Conservation (phyloP, 2,113 vertebrate species). For the Pipra filicauda region DNA sequence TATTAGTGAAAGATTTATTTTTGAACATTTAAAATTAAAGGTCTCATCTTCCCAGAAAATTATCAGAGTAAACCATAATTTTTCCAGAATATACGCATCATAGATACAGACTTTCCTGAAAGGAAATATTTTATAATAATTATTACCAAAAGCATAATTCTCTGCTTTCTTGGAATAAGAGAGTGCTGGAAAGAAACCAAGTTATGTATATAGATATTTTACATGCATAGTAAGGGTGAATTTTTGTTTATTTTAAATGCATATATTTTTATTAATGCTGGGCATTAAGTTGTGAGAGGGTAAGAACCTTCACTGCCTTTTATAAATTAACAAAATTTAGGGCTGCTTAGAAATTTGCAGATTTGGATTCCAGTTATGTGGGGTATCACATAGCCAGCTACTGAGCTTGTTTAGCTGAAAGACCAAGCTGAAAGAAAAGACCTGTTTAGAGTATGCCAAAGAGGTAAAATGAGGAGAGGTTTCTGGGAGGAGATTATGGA, state of each 20-base stretch:
- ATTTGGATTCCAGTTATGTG: slow-evolving; percentile 15
- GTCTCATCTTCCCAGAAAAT: slow-evolving; percentile 49
- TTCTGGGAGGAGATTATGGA: slow-evolving; percentile 25
- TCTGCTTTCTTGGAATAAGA: slow-evolving; percentile 27
- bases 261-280: neutral
- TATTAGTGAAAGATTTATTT: slow-evolving; percentile 26
- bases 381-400: neutral
- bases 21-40: slow-evolving; percentile 45
- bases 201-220: slow-evolving; percentile 5
- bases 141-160: slow-evolving; percentile 37
- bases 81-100: slow-evolving; percentile 45
- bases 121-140: slow-evolving; percentile 52
- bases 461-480: slow-evolving; percentile 43
- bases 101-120: slow-evolving; percentile 36
- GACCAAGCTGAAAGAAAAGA: slow-evolving; percentile 16
- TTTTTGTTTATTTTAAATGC: slow-evolving; percentile 1
- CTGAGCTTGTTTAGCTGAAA: neutral
- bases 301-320: neutral
- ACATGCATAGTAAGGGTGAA: neutral
- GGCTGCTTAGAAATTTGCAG: neutral
- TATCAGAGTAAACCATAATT: slow-evolving; percentile 44
- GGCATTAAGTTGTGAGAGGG: neutral
- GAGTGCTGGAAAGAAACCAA: neutral
- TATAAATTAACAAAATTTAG: neutral
- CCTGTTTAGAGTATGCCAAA: slow-evolving; percentile 31